Evolutionary conservation across 2,113 vertebrate species (phyloP), one percentile per base, ranked within the genome.

Genomic region (Paradoxurus hermaphroditus): DNA sequence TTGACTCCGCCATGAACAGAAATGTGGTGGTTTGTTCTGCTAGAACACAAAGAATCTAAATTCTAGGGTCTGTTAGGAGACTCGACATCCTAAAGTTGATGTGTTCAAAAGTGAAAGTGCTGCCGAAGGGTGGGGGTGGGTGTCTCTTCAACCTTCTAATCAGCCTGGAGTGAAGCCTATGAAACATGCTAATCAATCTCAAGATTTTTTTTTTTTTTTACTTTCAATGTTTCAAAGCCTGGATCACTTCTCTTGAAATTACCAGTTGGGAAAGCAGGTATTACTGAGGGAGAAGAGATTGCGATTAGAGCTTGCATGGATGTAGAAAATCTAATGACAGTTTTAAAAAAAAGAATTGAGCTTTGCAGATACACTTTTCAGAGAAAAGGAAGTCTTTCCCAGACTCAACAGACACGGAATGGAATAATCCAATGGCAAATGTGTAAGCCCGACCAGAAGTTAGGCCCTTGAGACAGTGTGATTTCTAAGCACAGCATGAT

Each of bases 241-340:
- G 39, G 41, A 36, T 14, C 44, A 84, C 21, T 86, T 85, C 65
- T 91, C 97, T 97, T 95, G 25, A 93, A 94, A 90, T 90, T 94
- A 49, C n/a, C 21, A 13, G 27, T 84, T 94, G 16, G 12, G 85
- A 97, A 94, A 94, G 39, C 91, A 96, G 77, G 78, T 95, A 98
- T 73, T n/a, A 97, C 65, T 6, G 73, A 95, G 63, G 62, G 79
- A 92, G 75, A 91, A 91, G 84, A 34, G 75, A 96, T 59, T 46
- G 75, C 27, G 94, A 88, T 68, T 91, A 10, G 72, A 95, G 79
- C 0, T 77, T 92, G 75, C 85, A 65, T 82, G n/a, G 84, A 84
- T 14, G 90, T n/a, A 51, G 65, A 91, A 75, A 75, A 65, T 95
- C 82, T 95, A 46, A 10, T 10, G 91, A 92, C n/a, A 63, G 56